phyloP scores from a whole-genome alignment of 1,140 invertebrate species.

The Drosophila bocki region DNA sequence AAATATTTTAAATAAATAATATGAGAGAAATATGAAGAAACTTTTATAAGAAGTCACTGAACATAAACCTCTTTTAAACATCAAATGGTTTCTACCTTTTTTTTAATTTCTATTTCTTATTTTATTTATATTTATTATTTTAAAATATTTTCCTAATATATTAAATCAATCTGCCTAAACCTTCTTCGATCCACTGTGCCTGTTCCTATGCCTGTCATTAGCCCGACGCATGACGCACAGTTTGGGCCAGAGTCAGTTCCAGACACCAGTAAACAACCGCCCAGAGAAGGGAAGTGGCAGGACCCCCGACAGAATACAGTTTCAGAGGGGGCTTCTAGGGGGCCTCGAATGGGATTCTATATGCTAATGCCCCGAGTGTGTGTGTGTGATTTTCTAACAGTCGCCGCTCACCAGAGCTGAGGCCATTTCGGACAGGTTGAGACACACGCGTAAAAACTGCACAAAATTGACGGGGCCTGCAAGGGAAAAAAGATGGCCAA shows the following conservation, averaged over 20 bases:
- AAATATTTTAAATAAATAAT: background rate
- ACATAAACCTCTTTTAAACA: no score
- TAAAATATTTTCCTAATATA: background rate
- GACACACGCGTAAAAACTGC: slow-evolving; percentile 82
- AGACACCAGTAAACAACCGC: slow-evolving; percentile 49
- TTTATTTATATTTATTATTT: background rate
- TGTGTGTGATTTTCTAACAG: slow-evolving; percentile 68
- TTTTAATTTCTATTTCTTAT: no score
- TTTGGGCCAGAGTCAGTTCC: slow-evolving; percentile 50
- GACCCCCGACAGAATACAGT: slow-evolving; percentile 21
- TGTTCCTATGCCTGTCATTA: slow-evolving; percentile 45
- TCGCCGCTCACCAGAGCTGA: slow-evolving; percentile 40
- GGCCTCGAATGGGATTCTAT: slow-evolving; percentile 42
- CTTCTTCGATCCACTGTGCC: slow-evolving; percentile 36
- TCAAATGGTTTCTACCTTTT: no score
- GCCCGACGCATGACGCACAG: slow-evolving; percentile 77
- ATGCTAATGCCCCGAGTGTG: slow-evolving; percentile 52
- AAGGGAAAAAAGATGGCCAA: slow-evolving; percentile 4
- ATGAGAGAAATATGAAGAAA: background rate
- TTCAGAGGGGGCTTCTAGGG: slow-evolving; percentile 15
- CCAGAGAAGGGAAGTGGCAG: slow-evolving; percentile 23
- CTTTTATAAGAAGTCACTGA: background rate
- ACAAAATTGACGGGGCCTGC: slow-evolving; percentile 67
- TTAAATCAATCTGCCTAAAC: background rate
- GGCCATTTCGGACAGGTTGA: slow-evolving; percentile 76